Evolutionary conservation across 2,113 vertebrate genomes (phyloP), one percentile per base, ranked within the genome.

Genomic region (Pithys albifrons): DNA sequence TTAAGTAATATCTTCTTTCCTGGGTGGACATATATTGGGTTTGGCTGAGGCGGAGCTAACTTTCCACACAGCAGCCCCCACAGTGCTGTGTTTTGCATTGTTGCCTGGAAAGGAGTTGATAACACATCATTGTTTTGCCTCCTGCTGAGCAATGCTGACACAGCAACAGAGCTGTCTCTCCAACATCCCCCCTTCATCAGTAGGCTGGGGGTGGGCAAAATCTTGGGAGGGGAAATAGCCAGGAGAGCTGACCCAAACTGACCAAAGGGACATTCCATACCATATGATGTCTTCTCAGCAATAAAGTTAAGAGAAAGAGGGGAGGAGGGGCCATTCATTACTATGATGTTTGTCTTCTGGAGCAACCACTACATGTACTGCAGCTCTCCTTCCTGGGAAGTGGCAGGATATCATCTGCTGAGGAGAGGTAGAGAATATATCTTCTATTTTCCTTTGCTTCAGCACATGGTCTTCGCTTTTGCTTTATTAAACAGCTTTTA

Each of bases 361-460:
- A 69, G 20, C 29, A 39, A n/a, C 4, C 1, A 0, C 29, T 14
- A 5, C 10, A 35, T 2, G 19, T 19, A 35, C n/a, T 48, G n/a
- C 52, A 48, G 29, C 19, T 14, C 39, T 55, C 24, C 9, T 75
- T 29, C 54, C 46, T 54, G 41, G 48, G 45, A 61, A 83, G 17
- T 7, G 14, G 48, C 46, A 75, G 39, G 17, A 31, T 39, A 76
- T 41, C n/a, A 31, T 39, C 62, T 75, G 39, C 39, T 69, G 39
- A 25, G n/a, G 16, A 19, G 13, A 61, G 37, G 13, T 8, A 69
- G 13, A 54, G 16, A 75, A 61, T 46, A 67, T 46, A 69, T 18
- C 11, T n/a, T 39, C 45, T 82, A 54, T 5, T 89, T 28, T 4
- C 7, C 54, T 59, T 46, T 46, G 28, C 28, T 67, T 75, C 0